These are phyloP conservation scores for Gambelia wislizenii DNA, from an alignment of 2,797 vertebrate genomes.

Conservation along the genomic window DNA sequence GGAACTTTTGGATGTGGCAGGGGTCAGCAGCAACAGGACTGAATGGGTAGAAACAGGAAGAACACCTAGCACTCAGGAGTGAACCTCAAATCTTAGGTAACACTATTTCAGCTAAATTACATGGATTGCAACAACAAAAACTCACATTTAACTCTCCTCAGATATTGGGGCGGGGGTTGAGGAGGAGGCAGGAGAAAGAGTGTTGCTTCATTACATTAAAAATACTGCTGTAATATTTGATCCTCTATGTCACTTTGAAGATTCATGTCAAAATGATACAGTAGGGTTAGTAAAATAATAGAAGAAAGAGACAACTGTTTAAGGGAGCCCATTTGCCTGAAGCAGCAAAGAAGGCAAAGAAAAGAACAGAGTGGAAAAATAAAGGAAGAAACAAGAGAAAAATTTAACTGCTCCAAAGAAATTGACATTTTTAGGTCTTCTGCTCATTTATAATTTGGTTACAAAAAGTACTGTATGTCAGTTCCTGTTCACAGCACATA, in stretches of 20 bases:
- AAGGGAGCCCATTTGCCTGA: slow-evolving; percentile 43
- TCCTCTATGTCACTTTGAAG: slow-evolving; percentile 24
- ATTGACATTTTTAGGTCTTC: slow-evolving; percentile 71
- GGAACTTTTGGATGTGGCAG: background rate
- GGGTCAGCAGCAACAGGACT: rapidly evolving
- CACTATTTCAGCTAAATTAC: background rate
- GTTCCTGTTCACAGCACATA: slow-evolving; percentile 44
- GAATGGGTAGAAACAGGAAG: background rate
- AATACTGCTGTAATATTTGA: slow-evolving; percentile 15
- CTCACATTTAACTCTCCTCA: background rate
- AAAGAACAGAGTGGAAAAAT: slow-evolving; percentile 18
- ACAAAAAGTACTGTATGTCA: slow-evolving; percentile 58
- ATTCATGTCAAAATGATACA: slow-evolving; percentile 41
- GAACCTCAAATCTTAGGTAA: background rate
- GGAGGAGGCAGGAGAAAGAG: background rate
- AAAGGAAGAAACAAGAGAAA: slow-evolving; percentile 5
- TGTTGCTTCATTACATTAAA: slow-evolving; percentile 13
- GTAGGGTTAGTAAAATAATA: slow-evolving; percentile 23
- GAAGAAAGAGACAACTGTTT: slow-evolving; percentile 49
- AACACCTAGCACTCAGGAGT: background rate
- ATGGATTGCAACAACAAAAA: background rate
- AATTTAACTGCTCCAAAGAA: slow-evolving; percentile 56
- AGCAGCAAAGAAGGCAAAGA: slow-evolving; percentile 31
- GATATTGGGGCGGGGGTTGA: background rate
- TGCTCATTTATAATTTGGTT: slow-evolving; percentile 68